Percentiles rank a stretch among this genome's conserved stretches.
Conservation (phyloP, 2,888 invertebrate genomes). For the Invenusta paracnida region DNA sequence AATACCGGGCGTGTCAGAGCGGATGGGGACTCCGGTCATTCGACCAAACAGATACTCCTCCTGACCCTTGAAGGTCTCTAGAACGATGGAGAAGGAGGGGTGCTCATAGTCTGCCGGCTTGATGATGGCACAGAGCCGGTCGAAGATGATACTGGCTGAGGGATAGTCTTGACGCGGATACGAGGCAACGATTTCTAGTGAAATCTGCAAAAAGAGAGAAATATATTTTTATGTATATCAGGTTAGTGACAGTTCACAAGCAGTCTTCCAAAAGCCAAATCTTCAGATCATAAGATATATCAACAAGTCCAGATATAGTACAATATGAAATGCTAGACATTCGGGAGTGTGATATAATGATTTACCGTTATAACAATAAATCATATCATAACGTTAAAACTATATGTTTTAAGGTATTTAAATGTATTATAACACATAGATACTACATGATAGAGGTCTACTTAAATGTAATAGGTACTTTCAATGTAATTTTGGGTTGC, state of each 20-base stretch:
- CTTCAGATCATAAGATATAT: background rate
- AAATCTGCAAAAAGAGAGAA: no score
- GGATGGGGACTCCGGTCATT: background rate
- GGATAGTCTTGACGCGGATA: background rate
- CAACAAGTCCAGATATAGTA: no score
- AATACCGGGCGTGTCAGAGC: constrained; percentile 29
- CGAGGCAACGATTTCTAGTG: background rate
- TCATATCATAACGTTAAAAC: no score
- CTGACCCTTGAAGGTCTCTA: constrained; percentile 34
- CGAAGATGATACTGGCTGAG: background rate
- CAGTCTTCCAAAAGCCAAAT: background rate
- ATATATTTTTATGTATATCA: constrained; percentile 13
- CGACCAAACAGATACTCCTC: constrained; percentile 31
- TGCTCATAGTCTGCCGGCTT: constrained; percentile 15
- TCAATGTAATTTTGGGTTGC: no score
- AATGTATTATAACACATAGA: no score
- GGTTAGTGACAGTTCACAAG: constrained; percentile 3
- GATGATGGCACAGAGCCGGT: background rate
- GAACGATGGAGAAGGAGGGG: background rate
- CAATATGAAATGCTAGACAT: no score
- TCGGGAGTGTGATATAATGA: no score
- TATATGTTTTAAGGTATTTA: no score
- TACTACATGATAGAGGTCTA: no score
- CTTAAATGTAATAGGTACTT: no score
- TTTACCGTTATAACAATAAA: no score